Percentiles rank a stretch among this genome's conserved stretches.
Evolutionary conservation across 2,888 invertebrate genomes (phyloP).

Genomic region (Apeira syringaria): DNA sequence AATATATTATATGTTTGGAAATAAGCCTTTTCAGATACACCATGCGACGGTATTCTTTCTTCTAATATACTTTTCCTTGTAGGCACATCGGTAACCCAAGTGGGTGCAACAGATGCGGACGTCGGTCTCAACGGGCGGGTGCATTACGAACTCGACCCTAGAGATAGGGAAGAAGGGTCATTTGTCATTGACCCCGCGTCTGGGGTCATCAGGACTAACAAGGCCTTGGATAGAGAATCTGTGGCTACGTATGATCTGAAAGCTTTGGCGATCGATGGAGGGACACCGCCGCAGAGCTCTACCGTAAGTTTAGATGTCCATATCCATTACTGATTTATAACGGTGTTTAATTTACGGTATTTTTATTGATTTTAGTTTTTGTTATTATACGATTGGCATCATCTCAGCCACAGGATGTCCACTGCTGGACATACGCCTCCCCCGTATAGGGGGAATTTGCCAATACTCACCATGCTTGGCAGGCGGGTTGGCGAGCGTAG

Average conservation of each 20-base stretch:
- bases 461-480: no score
- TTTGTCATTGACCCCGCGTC: slow-evolving; percentile 96
- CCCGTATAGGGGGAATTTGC: no score
- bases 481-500: no score
- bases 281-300: slow-evolving; percentile 90
- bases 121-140: slow-evolving; percentile 94
- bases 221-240: slow-evolving; percentile 95
- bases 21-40: no score
- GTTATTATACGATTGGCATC: no score
- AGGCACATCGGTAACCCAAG: slow-evolving; percentile 90
- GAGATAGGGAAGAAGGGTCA: slow-evolving; percentile 92
- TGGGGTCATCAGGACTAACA: slow-evolving; percentile 95
- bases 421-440: no score
- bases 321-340: no score
- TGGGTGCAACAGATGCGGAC: slow-evolving; percentile 93
- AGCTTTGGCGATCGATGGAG: slow-evolving; percentile 95
- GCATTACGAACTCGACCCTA: slow-evolving; percentile 89
- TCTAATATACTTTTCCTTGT: slow-evolving; percentile 11
- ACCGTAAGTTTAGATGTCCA: slow-evolving; percentile 71
- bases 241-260: slow-evolving; percentile 92
- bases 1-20: no score
- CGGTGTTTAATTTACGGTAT: no score
- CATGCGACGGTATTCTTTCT: no score
- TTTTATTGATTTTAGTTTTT: no score
- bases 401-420: no score